Percentiles rank a stretch among this genome's conserved stretches.
These are phyloP conservation scores for Lycaena phlaeas DNA, from an alignment of 2,888 invertebrate genomes.

Conservation along the genomic window DNA sequence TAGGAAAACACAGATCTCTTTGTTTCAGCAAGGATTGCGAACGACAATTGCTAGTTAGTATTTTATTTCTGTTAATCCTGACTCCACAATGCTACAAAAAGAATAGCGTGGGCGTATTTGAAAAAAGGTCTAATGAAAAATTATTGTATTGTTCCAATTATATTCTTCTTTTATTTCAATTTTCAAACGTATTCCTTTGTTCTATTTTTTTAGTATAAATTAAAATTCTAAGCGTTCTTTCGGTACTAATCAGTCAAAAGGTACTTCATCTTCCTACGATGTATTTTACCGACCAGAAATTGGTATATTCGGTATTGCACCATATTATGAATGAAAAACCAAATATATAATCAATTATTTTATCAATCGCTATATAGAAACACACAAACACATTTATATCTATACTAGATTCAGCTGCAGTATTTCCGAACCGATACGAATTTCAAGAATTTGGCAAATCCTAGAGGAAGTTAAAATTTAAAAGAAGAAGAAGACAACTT, in stretches of 20 bases:
- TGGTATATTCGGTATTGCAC: too few relatives aligned
- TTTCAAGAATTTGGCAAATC: too few relatives aligned
- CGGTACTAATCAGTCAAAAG: not conserved
- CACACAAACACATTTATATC: too few relatives aligned
- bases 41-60: conserved; percentile 3
- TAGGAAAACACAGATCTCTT: conserved; percentile 10
- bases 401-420: too few relatives aligned
- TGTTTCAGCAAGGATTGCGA: not conserved
- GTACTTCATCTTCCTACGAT: too few relatives aligned
- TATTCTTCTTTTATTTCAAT: conserved; percentile 1
- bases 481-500: too few relatives aligned
- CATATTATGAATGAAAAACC: too few relatives aligned
- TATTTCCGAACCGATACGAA: too few relatives aligned
- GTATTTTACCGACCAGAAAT: too few relatives aligned
- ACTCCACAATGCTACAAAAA: conserved; percentile 5
- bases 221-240: not conserved
- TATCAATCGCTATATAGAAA: too few relatives aligned
- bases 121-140: conserved; percentile 8
- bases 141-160: not conserved
- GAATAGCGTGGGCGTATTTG: conserved; percentile 1
- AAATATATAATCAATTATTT: too few relatives aligned
- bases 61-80: conserved; percentile 7
- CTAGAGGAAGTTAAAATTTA: too few relatives aligned
- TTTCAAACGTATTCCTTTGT: not conserved
- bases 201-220: not conserved